phyloP scores from a whole-genome alignment of 2,888 invertebrate genomes.

The Hirtodrosophila cameraria region DNA sequence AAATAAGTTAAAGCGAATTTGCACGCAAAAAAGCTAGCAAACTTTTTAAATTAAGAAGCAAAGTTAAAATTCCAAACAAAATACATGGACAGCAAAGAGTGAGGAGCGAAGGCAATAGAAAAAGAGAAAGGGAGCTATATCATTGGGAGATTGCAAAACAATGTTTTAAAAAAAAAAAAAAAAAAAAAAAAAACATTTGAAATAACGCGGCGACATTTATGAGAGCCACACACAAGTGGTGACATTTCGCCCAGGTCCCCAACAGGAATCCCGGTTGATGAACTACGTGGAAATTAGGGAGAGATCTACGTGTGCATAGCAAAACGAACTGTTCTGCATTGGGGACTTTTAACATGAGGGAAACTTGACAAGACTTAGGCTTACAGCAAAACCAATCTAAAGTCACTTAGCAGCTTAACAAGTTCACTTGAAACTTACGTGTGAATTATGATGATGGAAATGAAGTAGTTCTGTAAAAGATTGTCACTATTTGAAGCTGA shows the following conservation, averaged over 20 bases:
- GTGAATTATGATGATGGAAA: not conserved
- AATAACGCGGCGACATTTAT: constrained; percentile 63
- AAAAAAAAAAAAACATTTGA: constrained; percentile 23
- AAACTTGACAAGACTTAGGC: constrained; percentile 32
- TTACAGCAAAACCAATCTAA: constrained; percentile 43
- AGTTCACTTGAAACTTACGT: constrained; percentile 27
- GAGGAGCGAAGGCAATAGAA: not conserved
- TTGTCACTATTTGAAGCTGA: not conserved
- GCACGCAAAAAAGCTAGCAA: constrained; percentile 59
- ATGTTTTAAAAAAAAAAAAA: constrained; percentile 17
- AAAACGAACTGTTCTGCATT: not conserved
- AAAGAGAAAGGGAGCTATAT: not conserved
- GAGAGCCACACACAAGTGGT: constrained; percentile 48
- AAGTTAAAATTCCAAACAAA: constrained; percentile 71
- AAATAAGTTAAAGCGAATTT: constrained; percentile 66
- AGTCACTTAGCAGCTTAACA: constrained; percentile 52
- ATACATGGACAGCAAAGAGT: constrained; percentile 6
- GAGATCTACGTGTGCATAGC: constrained; percentile 19
- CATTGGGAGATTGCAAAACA: constrained; percentile 34
- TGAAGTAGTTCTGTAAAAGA: not conserved
- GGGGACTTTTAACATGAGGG: not conserved
- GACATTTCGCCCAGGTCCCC: constrained; percentile 30
- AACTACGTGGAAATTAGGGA: constrained; percentile 23
- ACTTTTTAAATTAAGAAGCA: constrained; percentile 77
- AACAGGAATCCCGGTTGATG: constrained; percentile 20